phyloP scores from a whole-genome alignment of 2,888 invertebrate genomes.

The Furcula furcula region DNA sequence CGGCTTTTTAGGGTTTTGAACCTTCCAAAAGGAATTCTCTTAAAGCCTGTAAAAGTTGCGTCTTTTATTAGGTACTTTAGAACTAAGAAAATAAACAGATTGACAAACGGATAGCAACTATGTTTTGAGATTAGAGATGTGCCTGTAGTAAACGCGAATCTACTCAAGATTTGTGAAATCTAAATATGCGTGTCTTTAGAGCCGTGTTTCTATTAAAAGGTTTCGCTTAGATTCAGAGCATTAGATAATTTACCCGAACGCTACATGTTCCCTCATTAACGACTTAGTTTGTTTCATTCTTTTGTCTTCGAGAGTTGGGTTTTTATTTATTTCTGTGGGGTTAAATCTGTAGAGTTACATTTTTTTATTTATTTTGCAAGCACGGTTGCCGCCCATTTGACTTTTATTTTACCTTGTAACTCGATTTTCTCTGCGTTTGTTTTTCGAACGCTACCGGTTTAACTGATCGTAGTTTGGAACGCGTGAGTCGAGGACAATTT shows the following conservation, averaged over 20 bases:
- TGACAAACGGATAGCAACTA: too few relatives aligned
- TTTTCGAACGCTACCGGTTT: conserved; percentile 60
- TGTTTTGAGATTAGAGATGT: too few relatives aligned
- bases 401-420: conserved; percentile 53
- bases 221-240: conserved; percentile 27
- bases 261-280: conserved; percentile 54
- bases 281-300: conserved; percentile 32
- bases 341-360: conserved; percentile 35
- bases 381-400: conserved; percentile 39
- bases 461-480: conserved; percentile 62
- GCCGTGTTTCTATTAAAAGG: conserved; percentile 34
- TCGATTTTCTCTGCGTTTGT: conserved; percentile 43
- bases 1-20: too few relatives aligned
- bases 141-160: too few relatives aligned
- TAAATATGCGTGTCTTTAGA: conserved; percentile 35
- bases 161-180: conserved; percentile 23
- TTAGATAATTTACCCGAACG: conserved; percentile 47
- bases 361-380: conserved; percentile 23
- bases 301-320: conserved; percentile 37
- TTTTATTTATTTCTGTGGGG: conserved; percentile 41
- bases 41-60: too few relatives aligned
- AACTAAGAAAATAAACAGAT: too few relatives aligned
- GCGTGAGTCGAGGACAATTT: conserved; percentile 52
- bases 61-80: too few relatives aligned
- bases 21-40: too few relatives aligned